Evolutionary conservation across 2,113 vertebrate genomes (phyloP).

Genomic region (Polypterus senegalus): DNA sequence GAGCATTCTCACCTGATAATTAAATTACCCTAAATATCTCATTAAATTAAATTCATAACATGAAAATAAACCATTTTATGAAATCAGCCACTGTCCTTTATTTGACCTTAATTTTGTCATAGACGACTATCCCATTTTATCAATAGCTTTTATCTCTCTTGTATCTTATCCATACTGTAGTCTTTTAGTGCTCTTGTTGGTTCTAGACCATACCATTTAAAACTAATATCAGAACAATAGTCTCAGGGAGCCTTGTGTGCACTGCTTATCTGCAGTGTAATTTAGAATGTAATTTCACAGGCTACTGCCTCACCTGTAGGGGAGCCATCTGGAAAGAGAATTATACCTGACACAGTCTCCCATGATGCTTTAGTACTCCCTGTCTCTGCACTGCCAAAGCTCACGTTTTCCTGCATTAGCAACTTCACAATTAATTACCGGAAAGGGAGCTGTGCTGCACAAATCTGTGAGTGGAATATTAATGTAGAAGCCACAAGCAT

Average conservation of each 20-base stretch:
- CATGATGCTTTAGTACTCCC: constrained; percentile 22
- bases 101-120: constrained; percentile 18
- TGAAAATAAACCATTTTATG: too few relatives aligned
- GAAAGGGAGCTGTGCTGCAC: constrained; percentile 16
- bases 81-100: constrained; percentile 10
- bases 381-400: constrained; percentile 17
- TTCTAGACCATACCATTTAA: constrained; percentile 48
- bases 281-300: constrained; percentile 87
- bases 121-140: constrained; percentile 7
- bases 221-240: constrained; percentile 41
- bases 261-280: constrained; percentile 52
- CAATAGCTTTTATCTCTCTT: constrained; percentile 14
- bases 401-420: constrained; percentile 15
- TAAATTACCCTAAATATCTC: too few relatives aligned
- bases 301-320: constrained; percentile 74
- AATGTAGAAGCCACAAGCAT: not conserved
- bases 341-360: constrained; percentile 33
- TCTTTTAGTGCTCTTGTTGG: constrained; percentile 27
- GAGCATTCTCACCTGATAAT: too few relatives aligned
- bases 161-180: constrained; percentile 10
- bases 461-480: constrained; percentile 23
- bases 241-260: constrained; percentile 30
- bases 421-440: constrained; percentile 39
- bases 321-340: constrained; percentile 50
- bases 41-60: too few relatives aligned